phyloP scores from a whole-genome alignment of 2,797 vertebrate species.

The Sebastolobus altivelis region DNA sequence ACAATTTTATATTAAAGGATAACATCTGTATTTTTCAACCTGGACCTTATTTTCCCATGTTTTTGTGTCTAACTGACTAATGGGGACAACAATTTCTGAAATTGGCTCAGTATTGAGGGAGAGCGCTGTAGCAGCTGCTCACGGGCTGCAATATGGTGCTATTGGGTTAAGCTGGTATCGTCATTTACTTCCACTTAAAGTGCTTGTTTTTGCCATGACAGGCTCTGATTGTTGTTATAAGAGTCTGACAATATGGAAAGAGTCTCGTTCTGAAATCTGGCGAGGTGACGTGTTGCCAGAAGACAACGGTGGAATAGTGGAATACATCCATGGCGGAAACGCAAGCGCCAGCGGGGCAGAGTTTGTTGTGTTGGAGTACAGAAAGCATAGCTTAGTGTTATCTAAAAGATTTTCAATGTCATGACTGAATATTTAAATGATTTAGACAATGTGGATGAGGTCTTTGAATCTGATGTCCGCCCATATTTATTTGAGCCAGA shows the following conservation, averaged over 20 bases:
- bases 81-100: neutral
- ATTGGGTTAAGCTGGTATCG: neutral
- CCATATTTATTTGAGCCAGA: too few relatives aligned
- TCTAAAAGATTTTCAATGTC: too few relatives aligned
- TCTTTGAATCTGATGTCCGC: too few relatives aligned
- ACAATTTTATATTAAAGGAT: neutral
- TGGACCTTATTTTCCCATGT: neutral
- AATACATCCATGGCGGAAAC: too few relatives aligned
- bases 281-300: too few relatives aligned
- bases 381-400: too few relatives aligned
- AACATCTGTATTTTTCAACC: neutral
- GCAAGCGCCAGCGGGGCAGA: too few relatives aligned
- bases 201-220: neutral
- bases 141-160: neutral
- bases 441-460: too few relatives aligned
- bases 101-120: neutral
- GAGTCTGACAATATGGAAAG: neutral
- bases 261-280: too few relatives aligned
- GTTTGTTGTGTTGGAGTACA: too few relatives aligned
- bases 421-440: too few relatives aligned
- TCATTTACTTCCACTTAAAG: neutral
- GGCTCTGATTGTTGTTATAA: neutral
- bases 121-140: neutral
- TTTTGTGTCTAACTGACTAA: neutral
- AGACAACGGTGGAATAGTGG: too few relatives aligned